phyloP scores from a whole-genome alignment of 2,888 invertebrate species.

The Tiphia femorata region DNA sequence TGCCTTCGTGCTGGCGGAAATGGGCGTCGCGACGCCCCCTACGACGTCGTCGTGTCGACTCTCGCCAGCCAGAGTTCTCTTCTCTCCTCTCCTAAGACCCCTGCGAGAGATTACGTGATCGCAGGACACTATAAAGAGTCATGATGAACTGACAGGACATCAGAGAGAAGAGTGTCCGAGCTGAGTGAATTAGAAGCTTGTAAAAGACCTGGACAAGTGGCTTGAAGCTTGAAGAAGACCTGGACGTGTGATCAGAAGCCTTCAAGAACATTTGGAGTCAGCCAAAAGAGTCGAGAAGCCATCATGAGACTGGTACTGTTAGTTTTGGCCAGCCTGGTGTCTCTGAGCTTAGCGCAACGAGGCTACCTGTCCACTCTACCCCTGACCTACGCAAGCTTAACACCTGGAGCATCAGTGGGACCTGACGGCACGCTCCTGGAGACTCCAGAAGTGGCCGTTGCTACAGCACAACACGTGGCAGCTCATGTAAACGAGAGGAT shows the following conservation, averaged over 20 bases:
- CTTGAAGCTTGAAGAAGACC: no score
- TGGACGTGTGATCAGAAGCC: no score
- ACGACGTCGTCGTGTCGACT: no score
- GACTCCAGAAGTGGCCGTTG: conserved; percentile 53
- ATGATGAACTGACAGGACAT: no score
- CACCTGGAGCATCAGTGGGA: conserved; percentile 57
- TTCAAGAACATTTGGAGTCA: no score
- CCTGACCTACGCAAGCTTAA: conserved; percentile 17
- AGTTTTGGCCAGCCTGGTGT: neutral
- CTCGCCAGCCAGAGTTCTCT: conserved; percentile 6
- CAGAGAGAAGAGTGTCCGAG: no score
- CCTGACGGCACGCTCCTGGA: conserved; percentile 57
- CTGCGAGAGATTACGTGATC: neutral
- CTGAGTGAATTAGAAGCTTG: no score
- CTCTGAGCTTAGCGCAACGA: neutral
- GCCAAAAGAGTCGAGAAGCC: no score
- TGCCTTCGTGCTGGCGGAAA: conserved; percentile 44
- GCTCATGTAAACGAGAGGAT: conserved; percentile 57
- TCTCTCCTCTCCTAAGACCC: neutral
- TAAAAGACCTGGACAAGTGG: no score
- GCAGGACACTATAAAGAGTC: no score
- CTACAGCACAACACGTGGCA: conserved; percentile 55
- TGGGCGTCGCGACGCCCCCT: conserved; percentile 16
- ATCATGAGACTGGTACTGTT: no score
- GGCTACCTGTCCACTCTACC: no score